These are phyloP conservation scores for Tympanuchus pallidicinctus DNA, from an alignment of 2,113 vertebrate species.

Conservation along the genomic window DNA sequence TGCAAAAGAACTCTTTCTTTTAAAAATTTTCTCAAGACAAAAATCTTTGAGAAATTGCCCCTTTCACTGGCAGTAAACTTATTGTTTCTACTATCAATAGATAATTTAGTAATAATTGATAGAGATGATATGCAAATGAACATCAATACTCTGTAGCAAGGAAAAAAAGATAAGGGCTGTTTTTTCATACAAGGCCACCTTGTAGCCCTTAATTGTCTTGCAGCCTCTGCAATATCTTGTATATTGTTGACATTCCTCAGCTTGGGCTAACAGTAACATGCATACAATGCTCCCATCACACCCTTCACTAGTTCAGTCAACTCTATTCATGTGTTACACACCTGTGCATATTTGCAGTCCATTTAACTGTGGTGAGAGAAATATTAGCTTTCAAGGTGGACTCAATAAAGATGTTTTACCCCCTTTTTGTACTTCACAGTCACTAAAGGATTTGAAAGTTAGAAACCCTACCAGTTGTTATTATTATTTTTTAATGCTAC, in stretches of 20 bases:
- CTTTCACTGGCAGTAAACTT: not conserved
- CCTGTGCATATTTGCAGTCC: constrained; percentile 70
- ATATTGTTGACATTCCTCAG: constrained; percentile 63
- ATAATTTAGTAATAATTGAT: not conserved
- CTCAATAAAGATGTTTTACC: not conserved
- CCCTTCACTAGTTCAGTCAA: not conserved
- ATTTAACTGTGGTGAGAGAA: constrained; percentile 27
- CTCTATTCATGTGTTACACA: constrained; percentile 51
- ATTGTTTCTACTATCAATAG: not conserved
- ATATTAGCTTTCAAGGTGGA: constrained; percentile 61
- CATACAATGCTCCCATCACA: constrained; percentile 35
- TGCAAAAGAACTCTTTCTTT: not conserved
- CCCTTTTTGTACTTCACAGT: not conserved
- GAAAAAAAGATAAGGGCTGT: not conserved
- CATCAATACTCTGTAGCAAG: not conserved
- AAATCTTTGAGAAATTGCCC: not conserved
- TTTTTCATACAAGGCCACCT: not conserved
- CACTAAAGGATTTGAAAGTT: not conserved
- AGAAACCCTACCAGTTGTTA: not conserved
- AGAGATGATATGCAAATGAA: not conserved
- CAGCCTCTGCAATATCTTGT: constrained; percentile 41
- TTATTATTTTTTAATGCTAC: not conserved
- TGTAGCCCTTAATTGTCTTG: constrained; percentile 22
- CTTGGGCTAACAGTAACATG: constrained; percentile 41
- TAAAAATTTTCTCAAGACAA: not conserved